Evolutionary conservation across 2,797 vertebrate species (phyloP).

Genomic region (Nothura maculosa): DNA sequence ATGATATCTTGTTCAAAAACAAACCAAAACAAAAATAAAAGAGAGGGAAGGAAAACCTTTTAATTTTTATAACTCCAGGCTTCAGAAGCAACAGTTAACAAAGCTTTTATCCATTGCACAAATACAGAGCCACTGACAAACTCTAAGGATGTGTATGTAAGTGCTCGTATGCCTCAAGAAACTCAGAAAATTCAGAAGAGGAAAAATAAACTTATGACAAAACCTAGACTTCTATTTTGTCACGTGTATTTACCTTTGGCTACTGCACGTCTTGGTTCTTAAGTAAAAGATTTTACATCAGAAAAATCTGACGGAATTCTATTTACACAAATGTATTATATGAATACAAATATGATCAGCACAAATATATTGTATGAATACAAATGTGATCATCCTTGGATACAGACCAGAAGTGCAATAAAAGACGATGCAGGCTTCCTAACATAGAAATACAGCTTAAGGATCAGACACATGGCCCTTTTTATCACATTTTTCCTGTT

Average conservation of each 20-base stretch:
- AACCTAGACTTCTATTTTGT: not conserved
- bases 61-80: not conserved
- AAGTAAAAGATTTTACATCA: not conserved
- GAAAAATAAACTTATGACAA: conserved; percentile 28
- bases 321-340: not conserved
- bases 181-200: not conserved
- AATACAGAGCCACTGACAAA: conserved; percentile 1
- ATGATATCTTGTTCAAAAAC: not conserved
- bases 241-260: not conserved
- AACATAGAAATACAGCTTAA: not conserved
- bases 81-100: not conserved
- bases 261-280: not conserved
- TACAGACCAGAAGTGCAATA: not conserved
- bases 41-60: not conserved
- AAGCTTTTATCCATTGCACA: conserved; percentile 28
- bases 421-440: not conserved
- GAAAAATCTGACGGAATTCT: not conserved
- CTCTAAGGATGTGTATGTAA: conserved; percentile 22
- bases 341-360: conserved; percentile 6
- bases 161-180: conserved; percentile 16
- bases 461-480: not conserved
- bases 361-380: not conserved
- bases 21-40: not conserved
- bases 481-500: not conserved
- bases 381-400: not conserved